phyloP scores from a whole-genome alignment of 2,113 vertebrate species.

The Perca flavescens region DNA sequence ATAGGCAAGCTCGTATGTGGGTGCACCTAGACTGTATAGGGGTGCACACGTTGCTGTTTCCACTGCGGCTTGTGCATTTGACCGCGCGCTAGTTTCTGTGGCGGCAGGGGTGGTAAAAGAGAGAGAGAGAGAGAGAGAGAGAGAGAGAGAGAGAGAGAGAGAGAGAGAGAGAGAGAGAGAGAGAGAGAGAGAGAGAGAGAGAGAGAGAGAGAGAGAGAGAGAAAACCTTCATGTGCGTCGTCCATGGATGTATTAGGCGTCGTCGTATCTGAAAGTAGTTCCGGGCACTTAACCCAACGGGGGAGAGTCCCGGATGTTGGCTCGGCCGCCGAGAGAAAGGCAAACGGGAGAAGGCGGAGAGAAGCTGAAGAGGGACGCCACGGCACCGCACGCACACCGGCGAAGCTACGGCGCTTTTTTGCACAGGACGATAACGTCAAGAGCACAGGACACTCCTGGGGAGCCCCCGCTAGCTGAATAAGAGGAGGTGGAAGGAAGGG shows the following conservation, averaged over 20 bases:
- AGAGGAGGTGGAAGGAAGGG: slow-evolving; percentile 71
- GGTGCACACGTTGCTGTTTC: background rate
- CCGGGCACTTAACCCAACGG: slow-evolving; percentile 76
- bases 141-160: background rate
- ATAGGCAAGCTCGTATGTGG: background rate
- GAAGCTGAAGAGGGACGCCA: slow-evolving; percentile 79
- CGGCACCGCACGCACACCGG: slow-evolving; percentile 81
- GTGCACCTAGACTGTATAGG: background rate
- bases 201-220: background rate
- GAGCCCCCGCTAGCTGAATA: slow-evolving; percentile 62
- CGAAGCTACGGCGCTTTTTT: slow-evolving; percentile 71
- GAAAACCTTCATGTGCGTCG: slow-evolving; percentile 59
- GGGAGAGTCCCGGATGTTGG: slow-evolving; percentile 86
- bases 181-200: background rate
- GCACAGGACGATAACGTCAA: slow-evolving; percentile 74
- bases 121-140: background rate
- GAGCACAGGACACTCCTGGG: slow-evolving; percentile 65
- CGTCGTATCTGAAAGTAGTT: slow-evolving; percentile 85
- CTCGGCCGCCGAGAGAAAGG: slow-evolving; percentile 84
- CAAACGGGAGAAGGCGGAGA: slow-evolving; percentile 85
- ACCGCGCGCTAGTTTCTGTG: slow-evolving; percentile 83
- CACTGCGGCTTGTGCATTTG: slow-evolving; percentile 38
- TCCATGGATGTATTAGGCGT: slow-evolving; percentile 38
- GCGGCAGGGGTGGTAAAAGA: slow-evolving; percentile 70
- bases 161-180: background rate